Percentiles rank a stretch among this genome's conserved stretches.
Conservation (phyloP, 1,140 invertebrate species). For the Papilio helenus region DNA sequence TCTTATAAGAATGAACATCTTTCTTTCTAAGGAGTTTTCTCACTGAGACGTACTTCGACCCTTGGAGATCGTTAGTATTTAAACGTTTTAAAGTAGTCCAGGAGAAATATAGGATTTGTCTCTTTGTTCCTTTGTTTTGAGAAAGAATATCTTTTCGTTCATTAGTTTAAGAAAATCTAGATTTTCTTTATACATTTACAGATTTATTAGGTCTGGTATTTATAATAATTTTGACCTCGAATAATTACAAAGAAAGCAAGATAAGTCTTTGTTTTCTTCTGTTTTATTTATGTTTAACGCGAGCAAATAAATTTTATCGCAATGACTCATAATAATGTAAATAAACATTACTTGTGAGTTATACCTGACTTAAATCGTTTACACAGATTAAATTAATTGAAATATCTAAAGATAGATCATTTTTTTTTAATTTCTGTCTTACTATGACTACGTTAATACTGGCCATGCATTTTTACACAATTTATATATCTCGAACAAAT, state of each 20-base stretch:
- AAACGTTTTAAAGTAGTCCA: no score
- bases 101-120: no score
- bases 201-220: neutral
- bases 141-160: neutral
- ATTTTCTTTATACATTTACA: neutral
- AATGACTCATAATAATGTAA: conserved; percentile 1
- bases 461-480: no score
- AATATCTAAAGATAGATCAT: neutral
- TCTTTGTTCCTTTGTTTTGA: neutral
- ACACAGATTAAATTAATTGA: neutral
- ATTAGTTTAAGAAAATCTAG: no score
- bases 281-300: conserved; percentile 7
- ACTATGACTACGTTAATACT: no score
- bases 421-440: neutral
- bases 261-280: neutral
- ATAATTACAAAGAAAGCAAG: neutral
- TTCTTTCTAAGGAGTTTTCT: neutral
- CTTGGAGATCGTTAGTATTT: no score
- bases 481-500: no score
- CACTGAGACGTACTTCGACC: neutral
- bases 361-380: neutral
- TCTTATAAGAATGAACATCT: neutral
- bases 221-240: neutral
- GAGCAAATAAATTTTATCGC: conserved; percentile 2
- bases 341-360: neutral